phyloP scores from a whole-genome alignment of 2,888 invertebrate genomes.

The Polydrusus tereticollis region DNA sequence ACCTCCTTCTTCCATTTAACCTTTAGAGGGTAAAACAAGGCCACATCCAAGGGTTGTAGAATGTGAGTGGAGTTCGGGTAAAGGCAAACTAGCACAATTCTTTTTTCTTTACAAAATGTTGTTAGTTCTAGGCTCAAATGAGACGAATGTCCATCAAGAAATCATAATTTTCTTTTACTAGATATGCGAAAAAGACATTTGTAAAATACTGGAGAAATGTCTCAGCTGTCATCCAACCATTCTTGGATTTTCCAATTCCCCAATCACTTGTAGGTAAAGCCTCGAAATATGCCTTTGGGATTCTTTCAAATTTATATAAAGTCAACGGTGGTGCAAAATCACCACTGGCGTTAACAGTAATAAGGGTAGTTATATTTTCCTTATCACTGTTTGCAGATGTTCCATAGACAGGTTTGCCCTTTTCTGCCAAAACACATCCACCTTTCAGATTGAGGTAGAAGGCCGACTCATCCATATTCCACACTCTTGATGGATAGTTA shows the following conservation, averaged over 20 bases:
- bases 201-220: not conserved
- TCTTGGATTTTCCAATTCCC: constrained; percentile 24
- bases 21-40: constrained; percentile 22
- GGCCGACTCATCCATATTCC: constrained; percentile 27
- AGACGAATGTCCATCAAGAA: constrained; percentile 53
- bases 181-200: not conserved
- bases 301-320: constrained; percentile 23
- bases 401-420: constrained; percentile 14
- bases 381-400: constrained; percentile 12
- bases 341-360: constrained; percentile 16
- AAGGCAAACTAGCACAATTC: constrained; percentile 52
- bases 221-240: constrained; percentile 21
- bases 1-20: not conserved
- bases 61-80: constrained; percentile 26
- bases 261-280: constrained; percentile 6
- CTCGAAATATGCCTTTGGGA: not conserved
- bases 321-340: constrained; percentile 8
- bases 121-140: constrained; percentile 57
- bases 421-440: constrained; percentile 10
- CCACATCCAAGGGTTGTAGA: constrained; percentile 28
- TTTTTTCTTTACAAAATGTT: constrained; percentile 51
- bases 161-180: not conserved
- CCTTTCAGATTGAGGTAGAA: constrained; percentile 17
- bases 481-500: not conserved
- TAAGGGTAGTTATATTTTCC: constrained; percentile 22